phyloP scores from a whole-genome alignment of 1,140 invertebrate genomes.

The Sycobia sp. region DNA sequence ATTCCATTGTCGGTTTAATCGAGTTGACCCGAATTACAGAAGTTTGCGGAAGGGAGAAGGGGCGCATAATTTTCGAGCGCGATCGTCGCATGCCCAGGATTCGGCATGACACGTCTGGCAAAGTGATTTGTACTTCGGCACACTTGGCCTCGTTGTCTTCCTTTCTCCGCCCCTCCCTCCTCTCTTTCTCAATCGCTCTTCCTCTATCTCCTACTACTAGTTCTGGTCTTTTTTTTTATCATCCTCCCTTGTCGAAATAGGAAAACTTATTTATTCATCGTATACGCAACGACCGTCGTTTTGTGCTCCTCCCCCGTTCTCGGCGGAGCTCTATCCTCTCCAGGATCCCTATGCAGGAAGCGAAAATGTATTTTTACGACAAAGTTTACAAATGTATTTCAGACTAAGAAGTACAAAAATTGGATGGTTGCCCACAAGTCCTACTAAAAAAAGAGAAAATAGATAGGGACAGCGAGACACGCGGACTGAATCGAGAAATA shows the following conservation, averaged over 20 bases:
- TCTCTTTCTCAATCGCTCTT: too few relatives aligned
- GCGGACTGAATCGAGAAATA: not conserved
- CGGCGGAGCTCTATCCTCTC: not conserved
- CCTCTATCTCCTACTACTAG: too few relatives aligned
- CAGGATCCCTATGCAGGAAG: slow-evolving; percentile 29
- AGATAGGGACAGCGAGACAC: too few relatives aligned
- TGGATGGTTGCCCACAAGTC: slow-evolving; percentile 21
- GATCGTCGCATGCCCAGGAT: not conserved
- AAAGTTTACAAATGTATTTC: slow-evolving; percentile 34
- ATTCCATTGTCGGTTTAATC: slow-evolving; percentile 23
- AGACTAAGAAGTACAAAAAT: slow-evolving; percentile 34
- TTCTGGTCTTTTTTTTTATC: too few relatives aligned
- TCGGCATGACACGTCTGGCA: slow-evolving; percentile 15
- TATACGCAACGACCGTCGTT: not conserved
- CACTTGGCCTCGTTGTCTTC: slow-evolving; percentile 26
- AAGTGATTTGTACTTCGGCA: slow-evolving; percentile 34
- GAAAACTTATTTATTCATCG: slow-evolving; percentile 33
- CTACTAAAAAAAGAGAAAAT: slow-evolving; percentile 9
- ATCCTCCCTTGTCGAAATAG: slow-evolving; percentile 13
- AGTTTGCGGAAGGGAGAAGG: not conserved
- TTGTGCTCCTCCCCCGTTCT: slow-evolving; percentile 21
- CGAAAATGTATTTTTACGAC: slow-evolving; percentile 34
- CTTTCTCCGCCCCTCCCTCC: not conserved
- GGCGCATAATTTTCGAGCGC: slow-evolving; percentile 9
- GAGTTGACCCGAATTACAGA: slow-evolving; percentile 26